Percentiles rank a stretch among this genome's conserved stretches.
phyloP scores from a whole-genome alignment of 2,797 vertebrate species.

The Uromys caudimaculatus region DNA sequence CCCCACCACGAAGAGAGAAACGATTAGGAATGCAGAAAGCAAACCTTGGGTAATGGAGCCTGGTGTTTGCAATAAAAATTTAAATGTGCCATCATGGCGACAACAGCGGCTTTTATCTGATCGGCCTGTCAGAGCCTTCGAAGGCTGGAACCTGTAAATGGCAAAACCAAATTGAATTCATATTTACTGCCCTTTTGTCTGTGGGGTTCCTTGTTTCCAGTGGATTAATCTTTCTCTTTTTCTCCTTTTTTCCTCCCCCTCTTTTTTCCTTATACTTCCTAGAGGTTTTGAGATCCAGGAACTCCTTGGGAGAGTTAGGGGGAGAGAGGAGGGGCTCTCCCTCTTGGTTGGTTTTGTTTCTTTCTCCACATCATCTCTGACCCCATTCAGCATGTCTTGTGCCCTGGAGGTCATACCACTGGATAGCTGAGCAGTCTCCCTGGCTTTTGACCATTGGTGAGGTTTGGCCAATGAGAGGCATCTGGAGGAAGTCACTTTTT shows the following conservation, averaged over 20 bases:
- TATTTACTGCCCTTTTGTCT: constrained; percentile 81
- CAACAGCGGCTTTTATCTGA: constrained; percentile 82
- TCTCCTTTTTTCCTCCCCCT: background rate
- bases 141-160: constrained; percentile 80
- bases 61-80: constrained; percentile 89
- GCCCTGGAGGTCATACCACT: rapidly evolving
- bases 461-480: background rate
- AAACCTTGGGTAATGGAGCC: constrained; percentile 87
- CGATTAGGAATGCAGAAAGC: constrained; percentile 83
- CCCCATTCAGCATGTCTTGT: too few relatives aligned
- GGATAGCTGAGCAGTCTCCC: background rate
- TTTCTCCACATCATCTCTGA: background rate
- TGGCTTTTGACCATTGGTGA: background rate
- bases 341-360: background rate
- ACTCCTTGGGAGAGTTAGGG: background rate
- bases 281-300: background rate
- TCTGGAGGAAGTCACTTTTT: background rate
- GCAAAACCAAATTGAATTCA: constrained; percentile 83
- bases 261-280: background rate
- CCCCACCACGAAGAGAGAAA: constrained; percentile 59
- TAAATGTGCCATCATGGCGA: constrained; percentile 83
- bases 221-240: constrained; percentile 20
- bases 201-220: constrained; percentile 73
- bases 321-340: background rate
- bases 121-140: constrained; percentile 79